These are phyloP conservation scores for Dipodomys stephensi DNA, from an alignment of 2,113 vertebrate genomes.

Conservation along the genomic window DNA sequence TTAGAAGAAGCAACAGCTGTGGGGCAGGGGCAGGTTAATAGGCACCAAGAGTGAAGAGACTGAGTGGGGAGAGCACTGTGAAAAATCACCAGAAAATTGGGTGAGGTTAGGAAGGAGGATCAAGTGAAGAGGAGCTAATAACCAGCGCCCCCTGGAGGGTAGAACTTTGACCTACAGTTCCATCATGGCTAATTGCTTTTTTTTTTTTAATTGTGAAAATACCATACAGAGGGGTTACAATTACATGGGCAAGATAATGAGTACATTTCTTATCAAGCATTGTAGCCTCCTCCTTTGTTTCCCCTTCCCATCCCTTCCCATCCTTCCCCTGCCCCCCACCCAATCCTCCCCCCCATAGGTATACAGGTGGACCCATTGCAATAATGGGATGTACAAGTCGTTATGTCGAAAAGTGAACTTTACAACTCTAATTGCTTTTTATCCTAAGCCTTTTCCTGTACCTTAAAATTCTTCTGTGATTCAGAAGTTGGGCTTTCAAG, in stretches of 20 bases:
- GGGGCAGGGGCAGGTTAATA: background rate
- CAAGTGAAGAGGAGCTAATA: background rate
- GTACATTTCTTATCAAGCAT: too few species aligned
- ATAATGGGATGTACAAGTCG: too few species aligned
- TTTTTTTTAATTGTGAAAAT: too few species aligned
- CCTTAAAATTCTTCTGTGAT: conserved; percentile 94
- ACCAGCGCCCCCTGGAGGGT: background rate
- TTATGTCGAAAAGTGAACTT: too few species aligned
- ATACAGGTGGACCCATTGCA: too few species aligned
- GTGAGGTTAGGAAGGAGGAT: background rate
- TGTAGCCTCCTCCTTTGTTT: too few species aligned
- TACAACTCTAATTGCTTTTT: background rate
- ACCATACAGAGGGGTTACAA: too few species aligned
- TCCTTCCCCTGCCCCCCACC: too few species aligned
- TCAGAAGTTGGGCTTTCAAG: conserved; percentile 92
- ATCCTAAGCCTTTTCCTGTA: conserved; percentile 73
- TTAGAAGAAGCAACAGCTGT: background rate
- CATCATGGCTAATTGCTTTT: rapidly evolving
- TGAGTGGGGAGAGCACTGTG: background rate
- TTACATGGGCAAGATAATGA: too few species aligned
- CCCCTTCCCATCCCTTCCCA: too few species aligned
- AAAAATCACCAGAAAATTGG: background rate
- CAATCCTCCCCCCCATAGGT: too few species aligned
- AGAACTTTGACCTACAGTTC: background rate
- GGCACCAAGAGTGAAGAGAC: too few species aligned